Base-by-base conservation (phyloP, 2,888 invertebrate species). In the Noctua janthina region DNA sequence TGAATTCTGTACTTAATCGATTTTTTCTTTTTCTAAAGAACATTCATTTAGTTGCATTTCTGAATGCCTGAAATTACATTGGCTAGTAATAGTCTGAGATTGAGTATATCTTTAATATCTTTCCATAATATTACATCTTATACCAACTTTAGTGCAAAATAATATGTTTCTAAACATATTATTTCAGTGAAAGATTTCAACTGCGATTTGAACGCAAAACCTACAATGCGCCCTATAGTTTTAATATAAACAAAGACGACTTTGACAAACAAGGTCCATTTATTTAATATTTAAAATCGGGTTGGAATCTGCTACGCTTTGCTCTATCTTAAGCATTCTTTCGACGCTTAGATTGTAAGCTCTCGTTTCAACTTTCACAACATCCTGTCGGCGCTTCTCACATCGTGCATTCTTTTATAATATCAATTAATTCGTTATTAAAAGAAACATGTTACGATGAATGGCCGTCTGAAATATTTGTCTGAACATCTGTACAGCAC, bases 321-420 rank as follows among this genome's bases (percentile, higher is more conserved):
- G 85, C 69, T 84, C 66, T 74, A 73, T 79, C 75, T 80, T 62
- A 80, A 76, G 88, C 73, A 80, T 85, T 88, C 81, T 85, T 80
- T 69, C 68, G 81, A 70, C 67, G 75, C 81, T 85, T 80, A 80
- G 70, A 85, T 85, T 80, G 72, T 81, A 85, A 85, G 86, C 88
- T 85, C 85, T 81, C 81, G 75, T 85, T 88, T 85, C 56, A 85
- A 85, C 85, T 88, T 85, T 85, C 82, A 88, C 85, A 76, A 81
- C 88, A 85, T 85, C 88, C 85, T 88, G 85, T 88, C 88, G 70
- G 86, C 76, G 71, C 68, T 68, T 84, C 74, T 85, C 74, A 74
- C 67, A 71, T 29, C 81, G 74, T 69, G 29, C 85, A 84, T 87
- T 87, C 74, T 87, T 84, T 78, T 78, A 73, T 64, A 79, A 87